Percentiles rank a stretch among this genome's conserved stretches.
phyloP scores from a whole-genome alignment of 1,140 invertebrate genomes.

The Aphaenogaster floridana region DNA sequence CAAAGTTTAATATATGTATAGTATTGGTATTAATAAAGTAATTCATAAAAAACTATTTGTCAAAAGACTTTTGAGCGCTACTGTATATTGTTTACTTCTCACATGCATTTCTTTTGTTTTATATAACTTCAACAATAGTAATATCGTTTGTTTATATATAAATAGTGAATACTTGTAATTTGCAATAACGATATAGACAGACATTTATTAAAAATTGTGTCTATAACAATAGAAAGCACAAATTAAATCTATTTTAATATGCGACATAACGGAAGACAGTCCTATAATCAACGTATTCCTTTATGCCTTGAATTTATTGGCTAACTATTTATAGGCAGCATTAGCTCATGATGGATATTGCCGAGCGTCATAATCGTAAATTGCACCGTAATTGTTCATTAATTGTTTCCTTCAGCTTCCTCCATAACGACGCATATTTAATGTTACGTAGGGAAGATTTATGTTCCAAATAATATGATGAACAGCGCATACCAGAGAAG shows the following conservation, averaged over 20 bases:
- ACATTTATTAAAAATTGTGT: not conserved
- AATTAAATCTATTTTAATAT: slow-evolving; percentile 14
- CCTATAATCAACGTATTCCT: slow-evolving; percentile 11
- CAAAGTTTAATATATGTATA: too few species aligned
- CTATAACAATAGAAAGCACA: not conserved
- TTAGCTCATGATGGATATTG: slow-evolving; percentile 36
- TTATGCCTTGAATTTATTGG: slow-evolving; percentile 28
- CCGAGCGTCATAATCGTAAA: slow-evolving; percentile 44
- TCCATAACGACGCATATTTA: slow-evolving; percentile 43
- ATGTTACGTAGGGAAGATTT: slow-evolving; percentile 22
- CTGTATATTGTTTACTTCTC: not conserved
- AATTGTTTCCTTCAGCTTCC: slow-evolving; percentile 51
- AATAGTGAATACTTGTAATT: not conserved
- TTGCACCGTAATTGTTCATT: slow-evolving; percentile 48
- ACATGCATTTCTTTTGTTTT: not conserved
- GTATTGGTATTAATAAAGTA: too few species aligned
- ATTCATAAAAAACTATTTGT: too few species aligned
- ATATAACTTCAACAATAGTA: not conserved
- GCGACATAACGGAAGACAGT: not conserved
- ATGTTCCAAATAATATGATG: slow-evolving; percentile 31
- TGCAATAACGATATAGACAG: not conserved
- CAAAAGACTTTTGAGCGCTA: too few species aligned
- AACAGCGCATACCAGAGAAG: slow-evolving; percentile 2
- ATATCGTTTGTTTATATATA: slow-evolving; percentile 2
- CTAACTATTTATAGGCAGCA: slow-evolving; percentile 26